These are phyloP conservation scores for Leptodirus hochenwartii DNA, from an alignment of 2,888 invertebrate genomes.

Conservation along the genomic window DNA sequence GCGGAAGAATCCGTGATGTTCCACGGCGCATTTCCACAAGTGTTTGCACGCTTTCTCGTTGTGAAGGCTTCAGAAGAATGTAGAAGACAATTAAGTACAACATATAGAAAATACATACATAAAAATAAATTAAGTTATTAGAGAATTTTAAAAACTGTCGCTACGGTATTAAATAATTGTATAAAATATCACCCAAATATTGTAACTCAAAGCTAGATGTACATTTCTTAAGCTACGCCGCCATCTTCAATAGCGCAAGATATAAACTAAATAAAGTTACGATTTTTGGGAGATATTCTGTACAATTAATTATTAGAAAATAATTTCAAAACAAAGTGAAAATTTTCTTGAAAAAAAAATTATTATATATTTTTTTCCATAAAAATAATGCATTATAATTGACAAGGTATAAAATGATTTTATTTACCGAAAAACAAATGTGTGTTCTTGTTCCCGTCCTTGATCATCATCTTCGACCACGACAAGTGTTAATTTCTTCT, in stretches of 20 bases:
- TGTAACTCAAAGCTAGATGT: too few species aligned
- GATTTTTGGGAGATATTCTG: too few species aligned
- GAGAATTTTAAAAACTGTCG: not conserved
- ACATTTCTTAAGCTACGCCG: too few species aligned
- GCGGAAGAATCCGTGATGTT: conserved; percentile 98
- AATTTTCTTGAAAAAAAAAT: too few species aligned
- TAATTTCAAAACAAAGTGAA: not conserved
- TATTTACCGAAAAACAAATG: conserved; percentile 79
- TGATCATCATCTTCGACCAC: conserved; percentile 98
- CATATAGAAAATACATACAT: too few species aligned
- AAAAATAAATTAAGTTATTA: conserved; percentile 7
- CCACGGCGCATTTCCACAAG: conserved; percentile 99
- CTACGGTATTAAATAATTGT: too few species aligned
- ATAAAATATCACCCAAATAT: too few species aligned
- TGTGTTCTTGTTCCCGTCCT: conserved; percentile 92
- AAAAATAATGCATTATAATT: not conserved
- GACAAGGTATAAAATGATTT: not conserved
- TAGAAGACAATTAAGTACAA: too few species aligned
- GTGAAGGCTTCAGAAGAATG: conserved; percentile 43
- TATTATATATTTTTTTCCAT: not conserved
- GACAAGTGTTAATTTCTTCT: conserved; percentile 89
- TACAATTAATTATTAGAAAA: conserved; percentile 2
- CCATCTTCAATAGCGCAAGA: too few species aligned
- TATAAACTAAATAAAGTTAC: too few species aligned
- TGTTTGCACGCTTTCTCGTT: conserved; percentile 99